Evolutionary conservation across 2,797 vertebrate genomes (phyloP), one percentile per base, ranked within the genome.

Genomic region (Tiaroga cobitis): DNA sequence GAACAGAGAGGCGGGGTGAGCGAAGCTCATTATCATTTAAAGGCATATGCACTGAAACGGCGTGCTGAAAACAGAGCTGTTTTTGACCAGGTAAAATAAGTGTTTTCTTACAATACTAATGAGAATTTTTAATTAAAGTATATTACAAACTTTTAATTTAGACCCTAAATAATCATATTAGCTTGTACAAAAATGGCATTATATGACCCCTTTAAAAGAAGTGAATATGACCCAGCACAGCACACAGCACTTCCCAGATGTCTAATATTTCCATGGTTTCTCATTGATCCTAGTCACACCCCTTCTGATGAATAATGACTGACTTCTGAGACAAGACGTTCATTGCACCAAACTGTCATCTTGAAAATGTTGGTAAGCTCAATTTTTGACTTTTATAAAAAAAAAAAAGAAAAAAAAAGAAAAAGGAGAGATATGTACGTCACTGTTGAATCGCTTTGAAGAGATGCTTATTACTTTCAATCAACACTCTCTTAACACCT

Each of bases 401-500:
- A 49, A 9, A 16, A 32, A 37, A 26, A 54, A 21, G 49, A 18
- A 77, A 43, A 2, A 63, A 26, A 24, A 29, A 4, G 49, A 8
- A 49, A 59, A 41, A 26, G 2, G 29, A 78, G 21, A 49, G 10
- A 69, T 56, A 73, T 81, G 79, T 19, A 56, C 63, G 49, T 84
- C 69, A 80, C 61, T 43, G 37, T 75, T 75, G 19, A 74, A 86
- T 86, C 56, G 43, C 78, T 85, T 78, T 49, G 68, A 80, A 72
- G 69, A 81, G 73, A 86, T 77, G 70, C 88, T 80, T 70, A 68
- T 80, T 85, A 24, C 78, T 63, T 80, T 87, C 79, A 54, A 56
- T 85, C 61, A 83, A 84, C 81, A 88, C 83, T 86, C 82, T 85
- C 51, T 67, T 61, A 61, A 88, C 74, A 63, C 79, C 83, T 82